Evolutionary conservation across 2,113 vertebrate genomes (phyloP), one percentile per base, ranked within the genome.

Genomic region (Psittacus erithacus): DNA sequence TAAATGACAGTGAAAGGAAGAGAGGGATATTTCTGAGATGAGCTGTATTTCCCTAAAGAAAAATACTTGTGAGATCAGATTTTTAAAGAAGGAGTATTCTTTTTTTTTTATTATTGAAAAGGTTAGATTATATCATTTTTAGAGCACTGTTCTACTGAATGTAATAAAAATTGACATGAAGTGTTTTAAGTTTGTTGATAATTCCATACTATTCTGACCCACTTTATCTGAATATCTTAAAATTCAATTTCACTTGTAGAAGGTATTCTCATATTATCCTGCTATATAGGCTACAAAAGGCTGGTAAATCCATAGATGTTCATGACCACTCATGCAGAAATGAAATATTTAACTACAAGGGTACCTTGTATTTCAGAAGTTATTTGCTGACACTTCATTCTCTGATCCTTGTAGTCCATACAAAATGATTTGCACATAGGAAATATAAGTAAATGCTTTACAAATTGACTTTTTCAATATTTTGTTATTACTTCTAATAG

Each of bases 331-430:
- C 97, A 97, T 92, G 97, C 91, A 98, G 96, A 98, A 98, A 97
- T 97, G 93, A 98, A 98, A 97, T 97, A 98, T 98, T 98, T 98
- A 98, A 97, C 96, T 96, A 97, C 93, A 98, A 96, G 97, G 82
- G 95, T 97, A 97, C 97, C 93, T 97, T 93, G 75, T 96, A 96
- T 97, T 98, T 96, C 86, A 96, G 91, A 96, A 97, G 86, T 93
- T 97, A 97, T 98, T 97, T 98, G 97, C 96, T 98, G 96, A 97
- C 92, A 97, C 96, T 93, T 96, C 92, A 97, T 97, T 92, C 95
- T 97, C 95, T 97, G 97, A 97, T 98, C 97, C 96, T 97, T 97
- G 95, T 95, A 96, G 96, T 96, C 70, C 84, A 95, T 94, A 85
- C 89, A 97, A 97, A 97, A 94, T 97, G 92, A 96, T 98, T 98